phyloP scores from a whole-genome alignment of 2,888 invertebrate genomes.

The Hirtodrosophila trivittata region DNA sequence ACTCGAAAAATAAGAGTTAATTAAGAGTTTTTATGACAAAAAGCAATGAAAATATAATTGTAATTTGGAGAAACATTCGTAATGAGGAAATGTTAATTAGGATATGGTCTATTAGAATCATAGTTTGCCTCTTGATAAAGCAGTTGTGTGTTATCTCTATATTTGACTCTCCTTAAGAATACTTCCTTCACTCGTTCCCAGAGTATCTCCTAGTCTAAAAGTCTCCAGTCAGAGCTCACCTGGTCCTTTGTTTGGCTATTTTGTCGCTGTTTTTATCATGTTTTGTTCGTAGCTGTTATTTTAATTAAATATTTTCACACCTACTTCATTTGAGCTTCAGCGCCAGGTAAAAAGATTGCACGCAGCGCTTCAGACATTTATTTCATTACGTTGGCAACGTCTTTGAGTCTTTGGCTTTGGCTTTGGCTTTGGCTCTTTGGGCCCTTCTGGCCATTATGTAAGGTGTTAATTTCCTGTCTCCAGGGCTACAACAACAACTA shows the following conservation, averaged over 20 bases:
- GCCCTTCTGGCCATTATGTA: constrained; percentile 43
- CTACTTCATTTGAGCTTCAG: constrained; percentile 66
- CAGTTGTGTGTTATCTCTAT: no score
- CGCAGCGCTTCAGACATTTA: constrained; percentile 21
- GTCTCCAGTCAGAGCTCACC: not conserved
- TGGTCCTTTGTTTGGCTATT: constrained; percentile 10
- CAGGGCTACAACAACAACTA: constrained; percentile 27
- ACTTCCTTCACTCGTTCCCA: no score
- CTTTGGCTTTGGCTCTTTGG: constrained; percentile 3
- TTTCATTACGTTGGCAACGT: constrained; percentile 23
- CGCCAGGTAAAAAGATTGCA: constrained; percentile 17
- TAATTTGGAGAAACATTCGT: no score
- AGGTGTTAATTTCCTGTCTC: constrained; percentile 78
- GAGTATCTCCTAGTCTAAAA: not conserved
- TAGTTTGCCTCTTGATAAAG: no score
- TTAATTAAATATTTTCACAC: constrained; percentile 82
- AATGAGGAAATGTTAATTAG: no score
- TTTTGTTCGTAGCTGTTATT: constrained; percentile 64
- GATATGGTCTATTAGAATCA: no score
- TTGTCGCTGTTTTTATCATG: constrained; percentile 9
- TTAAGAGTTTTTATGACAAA: no score
- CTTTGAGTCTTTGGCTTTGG: constrained; percentile 6
- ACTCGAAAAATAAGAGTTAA: no score
- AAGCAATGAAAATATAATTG: no score
- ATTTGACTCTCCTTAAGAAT: no score